Evolutionary conservation across 1,140 invertebrate genomes (phyloP), one percentile per base, ranked within the genome.

Genomic region (Drosophila nikananu): DNA sequence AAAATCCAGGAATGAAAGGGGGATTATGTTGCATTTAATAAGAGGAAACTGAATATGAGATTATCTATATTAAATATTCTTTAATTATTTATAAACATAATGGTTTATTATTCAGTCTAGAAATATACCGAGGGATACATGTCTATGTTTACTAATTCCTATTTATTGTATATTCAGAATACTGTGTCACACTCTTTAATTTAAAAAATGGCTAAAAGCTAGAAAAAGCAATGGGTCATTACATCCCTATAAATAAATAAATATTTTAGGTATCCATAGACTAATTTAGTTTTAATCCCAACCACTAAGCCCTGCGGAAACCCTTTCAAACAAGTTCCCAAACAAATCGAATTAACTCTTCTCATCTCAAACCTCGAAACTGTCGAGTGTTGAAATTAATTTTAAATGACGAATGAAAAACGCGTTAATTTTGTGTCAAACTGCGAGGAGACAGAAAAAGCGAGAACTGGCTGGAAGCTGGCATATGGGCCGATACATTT

Each of bases 401-500:
- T 70, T 78, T 39, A 63, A 86, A 86, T 84, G 73, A 79, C 64
- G 79, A 74, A 57, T 83, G 63, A 76, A 77, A 77, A 76, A 52
- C 54, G 46, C 62, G 73, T 67, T 77, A 67, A 60, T 77, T 73
- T 73, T 23, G 41, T 66, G 73, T 77, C 73, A 67, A 55, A 64
- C n/a, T 52, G 19, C 46, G 27, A n/a, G 25, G 27, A 19, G 51
- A 64, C 8, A 13, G 17, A 25, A 17, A 32, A 32, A 39, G 15
- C 2, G 15, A 67, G 48, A 67, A 44, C 6, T 54, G 27, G 25
- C 23, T 70, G 23, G 17, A 42, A 37, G 27, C 23, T 41, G 37
- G 46, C 74, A 68, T 51, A 58, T 83, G 63, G 35, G 27, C 32
- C 49, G 46, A 54, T 68, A 61, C 57, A 77, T 72, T 58, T 77